Conservation (phyloP, 2,113 vertebrate genomes). For the Gallinago paraguaiae region DNA sequence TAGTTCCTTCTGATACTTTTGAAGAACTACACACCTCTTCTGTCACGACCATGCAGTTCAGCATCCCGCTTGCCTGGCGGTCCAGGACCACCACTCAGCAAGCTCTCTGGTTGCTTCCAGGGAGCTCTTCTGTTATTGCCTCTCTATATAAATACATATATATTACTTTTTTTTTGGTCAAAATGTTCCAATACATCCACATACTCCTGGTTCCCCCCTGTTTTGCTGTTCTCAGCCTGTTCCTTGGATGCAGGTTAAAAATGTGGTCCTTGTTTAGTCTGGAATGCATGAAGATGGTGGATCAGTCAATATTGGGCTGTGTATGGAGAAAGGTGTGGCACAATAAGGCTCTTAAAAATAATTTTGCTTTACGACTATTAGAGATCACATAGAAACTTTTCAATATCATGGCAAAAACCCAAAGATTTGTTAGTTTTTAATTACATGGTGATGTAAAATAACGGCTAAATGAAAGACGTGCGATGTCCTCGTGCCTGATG, state of each 20-base stretch:
- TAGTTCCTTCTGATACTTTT: neutral
- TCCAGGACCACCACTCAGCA: rapidly evolving
- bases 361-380: neutral
- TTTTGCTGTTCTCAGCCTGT: neutral
- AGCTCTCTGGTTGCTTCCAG: rapidly evolving
- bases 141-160: neutral
- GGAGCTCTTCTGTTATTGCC: neutral
- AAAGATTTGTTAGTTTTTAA: neutral
- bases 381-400: neutral
- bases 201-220: neutral
- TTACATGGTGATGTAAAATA: neutral
- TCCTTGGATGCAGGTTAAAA: neutral
- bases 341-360: neutral
- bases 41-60: rapidly evolving
- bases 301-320: neutral
- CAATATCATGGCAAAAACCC: neutral
- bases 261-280: neutral
- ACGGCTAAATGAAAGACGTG: neutral
- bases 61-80: rapidly evolving
- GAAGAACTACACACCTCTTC: rapidly evolving
- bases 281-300: rapidly evolving
- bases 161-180: neutral
- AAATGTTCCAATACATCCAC: neutral
- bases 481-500: rapidly evolving
- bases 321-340: rapidly evolving